Base-by-base conservation (phyloP, 2,113 vertebrate species). In the Poeciliopsis retropinna region DNA sequence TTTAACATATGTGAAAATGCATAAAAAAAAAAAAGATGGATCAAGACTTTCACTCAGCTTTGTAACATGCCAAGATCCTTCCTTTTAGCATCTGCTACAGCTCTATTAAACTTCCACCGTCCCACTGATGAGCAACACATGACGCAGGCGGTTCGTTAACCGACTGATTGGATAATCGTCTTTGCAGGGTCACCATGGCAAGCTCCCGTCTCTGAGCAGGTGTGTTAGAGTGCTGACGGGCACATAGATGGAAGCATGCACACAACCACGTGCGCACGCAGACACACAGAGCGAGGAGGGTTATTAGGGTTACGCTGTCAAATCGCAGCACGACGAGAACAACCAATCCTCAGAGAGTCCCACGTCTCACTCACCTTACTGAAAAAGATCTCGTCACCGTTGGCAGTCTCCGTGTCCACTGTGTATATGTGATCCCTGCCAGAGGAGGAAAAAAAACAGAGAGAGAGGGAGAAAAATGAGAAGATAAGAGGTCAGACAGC, bases 341-440 rank as follows among this genome's bases (percentile, higher is more conserved):
- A 75, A 73, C 30, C 28, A 66, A 75, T 82, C 81, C 88, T 86
- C 76, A 32, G 64, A 67, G 70, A 79, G 79, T 72, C 81, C 68
- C 73, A 75, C 63, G 68, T 76, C 84, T 85, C 70, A 96, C 97
- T 98, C 95, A 99, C 98, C 96, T 99, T 99, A 93, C 93, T 99
- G 96, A 98, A 99, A 92, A 96, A 98, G 94, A 99, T 98, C 96
- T 99, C 97, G 80, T 99, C 97, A 74, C 95, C 91, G 85, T 96
- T 91, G 90, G 95, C 94, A 76, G 94, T 94, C 83, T 99, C 98
- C 78, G 97, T 96, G 91, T 99, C 98, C 94, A 99, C 95, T 66
- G 97, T 97, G 95, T 99, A 99, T 94, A 99, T 98, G 94, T 99
- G 98, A 94, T 99, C 98, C 94, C 98, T 99, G 92, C 44, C 75